Evolutionary conservation across 2,888 invertebrate genomes (phyloP).

Genomic region (Platerodrilus igneus): DNA sequence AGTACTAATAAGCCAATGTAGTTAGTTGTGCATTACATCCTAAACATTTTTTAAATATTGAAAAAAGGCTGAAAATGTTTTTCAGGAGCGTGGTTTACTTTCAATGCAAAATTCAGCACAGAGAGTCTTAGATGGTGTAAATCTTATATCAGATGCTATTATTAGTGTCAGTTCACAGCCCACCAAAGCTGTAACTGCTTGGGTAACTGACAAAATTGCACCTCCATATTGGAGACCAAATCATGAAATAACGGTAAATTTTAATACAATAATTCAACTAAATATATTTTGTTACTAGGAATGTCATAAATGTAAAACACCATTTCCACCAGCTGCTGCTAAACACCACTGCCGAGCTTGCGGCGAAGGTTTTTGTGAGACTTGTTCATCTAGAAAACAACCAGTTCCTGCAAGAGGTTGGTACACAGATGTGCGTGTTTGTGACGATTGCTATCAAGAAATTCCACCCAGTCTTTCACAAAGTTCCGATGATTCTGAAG

Average conservation of each 20-base stretch:
- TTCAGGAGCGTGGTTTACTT: slow-evolving; percentile 42
- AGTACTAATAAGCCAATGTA: slow-evolving; percentile 29
- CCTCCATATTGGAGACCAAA: slow-evolving; percentile 80
- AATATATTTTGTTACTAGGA: slow-evolving; percentile 47
- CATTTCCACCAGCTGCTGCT: slow-evolving; percentile 53
- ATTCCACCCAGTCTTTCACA: slow-evolving; percentile 40
- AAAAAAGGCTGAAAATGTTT: slow-evolving; percentile 40
- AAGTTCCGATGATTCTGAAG: slow-evolving; percentile 42
- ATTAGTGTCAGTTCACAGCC: slow-evolving; percentile 65
- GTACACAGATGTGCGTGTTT: slow-evolving; percentile 67
- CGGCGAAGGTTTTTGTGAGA: slow-evolving; percentile 74
- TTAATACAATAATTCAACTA: slow-evolving; percentile 4
- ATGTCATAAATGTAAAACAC: slow-evolving; percentile 61
- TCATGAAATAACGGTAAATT: slow-evolving; percentile 62
- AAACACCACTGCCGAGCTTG: slow-evolving; percentile 76
- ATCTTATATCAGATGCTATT: slow-evolving; percentile 55
- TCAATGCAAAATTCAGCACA: slow-evolving; percentile 45
- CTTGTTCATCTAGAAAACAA: slow-evolving; percentile 62
- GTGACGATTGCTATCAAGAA: slow-evolving; percentile 59
- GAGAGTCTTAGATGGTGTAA: slow-evolving; percentile 57
- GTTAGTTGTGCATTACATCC: no score
- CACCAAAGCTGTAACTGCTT: slow-evolving; percentile 62
- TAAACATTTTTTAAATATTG: slow-evolving; percentile 21
- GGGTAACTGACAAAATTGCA: slow-evolving; percentile 74
- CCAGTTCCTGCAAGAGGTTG: slow-evolving; percentile 71